phyloP scores from a whole-genome alignment of 1,140 invertebrate genomes.

The Drosophila leontia region DNA sequence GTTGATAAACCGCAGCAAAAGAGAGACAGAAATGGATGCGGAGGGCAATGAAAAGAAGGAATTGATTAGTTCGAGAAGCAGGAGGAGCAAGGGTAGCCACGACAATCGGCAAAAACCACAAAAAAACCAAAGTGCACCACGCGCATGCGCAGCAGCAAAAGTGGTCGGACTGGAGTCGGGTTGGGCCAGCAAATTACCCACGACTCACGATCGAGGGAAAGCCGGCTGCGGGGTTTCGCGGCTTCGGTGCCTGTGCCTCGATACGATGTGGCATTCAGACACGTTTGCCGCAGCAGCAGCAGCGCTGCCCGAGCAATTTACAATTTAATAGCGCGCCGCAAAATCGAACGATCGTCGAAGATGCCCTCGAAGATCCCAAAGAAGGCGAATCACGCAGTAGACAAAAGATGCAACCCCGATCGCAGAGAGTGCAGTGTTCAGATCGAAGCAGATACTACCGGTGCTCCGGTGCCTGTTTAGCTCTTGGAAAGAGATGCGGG shows the following conservation, averaged over 20 bases:
- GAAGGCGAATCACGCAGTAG: conserved; percentile 12
- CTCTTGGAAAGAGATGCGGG: conserved; percentile 4
- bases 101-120: conserved; percentile 57
- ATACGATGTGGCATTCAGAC: conserved; percentile 75
- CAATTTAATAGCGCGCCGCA: conserved; percentile 80
- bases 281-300: conserved; percentile 71
- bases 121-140: conserved; percentile 49
- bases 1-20: conserved; percentile 76
- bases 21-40: conserved; percentile 24
- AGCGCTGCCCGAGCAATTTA: conserved; percentile 79
- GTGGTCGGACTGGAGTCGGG: conserved; percentile 26
- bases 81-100: neutral
- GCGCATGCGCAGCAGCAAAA: conserved; percentile 44
- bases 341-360: conserved; percentile 73
- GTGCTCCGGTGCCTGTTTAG: neutral
- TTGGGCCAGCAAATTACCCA: conserved; percentile 72
- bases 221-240: conserved; percentile 11
- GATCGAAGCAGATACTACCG: conserved; percentile 7
- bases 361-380: conserved; percentile 29
- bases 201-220: conserved; percentile 63
- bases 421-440: conserved; percentile 1
- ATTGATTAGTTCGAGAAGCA: conserved; percentile 64
- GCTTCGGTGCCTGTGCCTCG: conserved; percentile 3
- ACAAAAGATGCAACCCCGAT: conserved; percentile 20
- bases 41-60: conserved; percentile 55